These are phyloP conservation scores for Etheostoma perlongum DNA, from an alignment of 2,797 vertebrate species.

Conservation along the genomic window DNA sequence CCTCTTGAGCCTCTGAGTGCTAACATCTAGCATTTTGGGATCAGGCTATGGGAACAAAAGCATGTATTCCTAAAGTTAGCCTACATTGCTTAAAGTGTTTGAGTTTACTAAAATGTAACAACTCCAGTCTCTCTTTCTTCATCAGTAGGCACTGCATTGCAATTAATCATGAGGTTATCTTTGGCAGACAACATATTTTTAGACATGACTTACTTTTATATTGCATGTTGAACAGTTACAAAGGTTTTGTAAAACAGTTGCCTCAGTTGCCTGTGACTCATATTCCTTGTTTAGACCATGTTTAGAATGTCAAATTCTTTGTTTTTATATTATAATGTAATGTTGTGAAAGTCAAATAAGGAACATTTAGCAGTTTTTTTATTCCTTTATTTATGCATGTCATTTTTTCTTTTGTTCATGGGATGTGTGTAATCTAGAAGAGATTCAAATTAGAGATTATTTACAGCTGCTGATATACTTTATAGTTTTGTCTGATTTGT, in stretches of 20 bases:
- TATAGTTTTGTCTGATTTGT: neutral
- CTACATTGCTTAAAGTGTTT: too few relatives aligned
- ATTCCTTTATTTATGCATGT: conserved; percentile 25
- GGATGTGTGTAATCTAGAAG: neutral
- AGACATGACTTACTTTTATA: neutral
- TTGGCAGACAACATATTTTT: neutral
- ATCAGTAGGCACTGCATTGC: neutral
- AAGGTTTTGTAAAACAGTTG: neutral
- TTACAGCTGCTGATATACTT: neutral
- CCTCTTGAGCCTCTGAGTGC: too few relatives aligned
- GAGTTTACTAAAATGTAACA: too few relatives aligned
- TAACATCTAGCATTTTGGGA: too few relatives aligned
- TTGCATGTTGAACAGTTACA: neutral
- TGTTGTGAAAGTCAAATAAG: neutral
- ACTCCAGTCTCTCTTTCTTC: neutral
- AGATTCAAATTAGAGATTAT: neutral
- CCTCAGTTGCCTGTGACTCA: neutral
- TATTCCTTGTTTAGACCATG: neutral
- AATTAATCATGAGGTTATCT: neutral
- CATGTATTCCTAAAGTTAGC: too few relatives aligned
- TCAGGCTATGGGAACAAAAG: too few relatives aligned
- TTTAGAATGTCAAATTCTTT: neutral
- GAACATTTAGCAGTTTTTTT: neutral
- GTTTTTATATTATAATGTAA: neutral
- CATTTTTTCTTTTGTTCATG: neutral